Evolutionary conservation across 2,888 invertebrate species (phyloP).

Genomic region (Monoplex corrugatus): DNA sequence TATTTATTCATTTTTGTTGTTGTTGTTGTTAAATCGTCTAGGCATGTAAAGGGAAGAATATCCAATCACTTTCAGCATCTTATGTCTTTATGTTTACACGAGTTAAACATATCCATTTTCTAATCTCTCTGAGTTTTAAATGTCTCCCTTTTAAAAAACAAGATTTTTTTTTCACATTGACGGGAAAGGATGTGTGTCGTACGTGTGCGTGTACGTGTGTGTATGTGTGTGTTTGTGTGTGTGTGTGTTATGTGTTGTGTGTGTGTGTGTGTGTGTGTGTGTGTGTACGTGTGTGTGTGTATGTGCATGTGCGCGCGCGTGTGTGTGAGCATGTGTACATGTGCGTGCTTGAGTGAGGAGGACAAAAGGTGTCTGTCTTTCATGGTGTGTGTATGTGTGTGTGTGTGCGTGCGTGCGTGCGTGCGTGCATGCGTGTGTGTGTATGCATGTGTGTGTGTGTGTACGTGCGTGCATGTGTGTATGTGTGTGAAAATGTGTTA

Average conservation of each 20-base stretch:
- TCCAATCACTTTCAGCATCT: too few relatives aligned
- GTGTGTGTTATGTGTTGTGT: conserved; percentile 21
- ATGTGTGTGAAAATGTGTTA: too few relatives aligned
- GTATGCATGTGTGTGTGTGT: conserved; percentile 20
- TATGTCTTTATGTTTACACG: too few relatives aligned
- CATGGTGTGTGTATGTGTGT: conserved; percentile 26
- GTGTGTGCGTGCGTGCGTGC: conserved; percentile 24
- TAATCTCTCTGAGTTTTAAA: too few relatives aligned
- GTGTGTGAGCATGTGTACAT: neutral
- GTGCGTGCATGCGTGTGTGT: conserved; percentile 25
- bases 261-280: conserved; percentile 1
- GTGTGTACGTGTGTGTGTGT: neutral
- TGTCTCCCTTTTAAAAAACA: too few relatives aligned
- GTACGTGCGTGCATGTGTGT: neutral
- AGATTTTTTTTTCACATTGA: too few relatives aligned
- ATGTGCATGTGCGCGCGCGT: too few relatives aligned
- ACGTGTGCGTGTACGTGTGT: neutral
- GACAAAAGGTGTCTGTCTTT: neutral
- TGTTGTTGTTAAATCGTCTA: too few relatives aligned
- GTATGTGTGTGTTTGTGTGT: neutral
- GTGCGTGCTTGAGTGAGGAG: neutral
- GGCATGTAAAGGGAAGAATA: too few relatives aligned
- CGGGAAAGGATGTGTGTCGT: too few relatives aligned
- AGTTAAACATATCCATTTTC: too few relatives aligned
- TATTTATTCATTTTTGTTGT: too few relatives aligned